These are phyloP conservation scores for Hypotaenidia okinawae DNA, from an alignment of 2,797 vertebrate species.

Conservation along the genomic window DNA sequence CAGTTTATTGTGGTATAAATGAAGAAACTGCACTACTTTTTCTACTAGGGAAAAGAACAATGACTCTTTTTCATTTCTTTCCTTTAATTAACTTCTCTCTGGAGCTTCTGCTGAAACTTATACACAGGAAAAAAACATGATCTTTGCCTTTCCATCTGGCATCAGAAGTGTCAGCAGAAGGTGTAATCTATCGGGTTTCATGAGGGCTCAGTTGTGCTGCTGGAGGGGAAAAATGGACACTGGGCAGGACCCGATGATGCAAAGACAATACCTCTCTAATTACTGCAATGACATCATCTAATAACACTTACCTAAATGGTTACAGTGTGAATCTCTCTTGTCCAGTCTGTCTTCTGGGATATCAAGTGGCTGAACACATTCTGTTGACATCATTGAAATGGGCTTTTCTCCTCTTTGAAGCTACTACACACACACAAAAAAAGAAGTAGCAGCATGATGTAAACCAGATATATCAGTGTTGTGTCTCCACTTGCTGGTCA, in stretches of 20 bases:
- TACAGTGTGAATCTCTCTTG: slow-evolving; percentile 72
- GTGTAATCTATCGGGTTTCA: slow-evolving; percentile 63
- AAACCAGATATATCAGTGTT: background rate
- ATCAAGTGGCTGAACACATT: slow-evolving; percentile 80
- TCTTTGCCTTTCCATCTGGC: slow-evolving; percentile 77
- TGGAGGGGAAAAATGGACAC: background rate
- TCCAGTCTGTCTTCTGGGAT: slow-evolving; percentile 81
- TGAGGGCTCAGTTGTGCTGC: slow-evolving; percentile 29
- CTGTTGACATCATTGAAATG: slow-evolving; percentile 79
- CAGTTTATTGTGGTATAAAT: slow-evolving; percentile 36
- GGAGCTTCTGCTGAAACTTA: slow-evolving; percentile 45
- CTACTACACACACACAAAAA: background rate
- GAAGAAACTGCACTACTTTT: slow-evolving; percentile 15
- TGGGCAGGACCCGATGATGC: slow-evolving; percentile 16
- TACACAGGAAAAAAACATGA: background rate
- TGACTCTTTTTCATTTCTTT: background rate
- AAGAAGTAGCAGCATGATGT: background rate
- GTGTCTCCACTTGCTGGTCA: background rate
- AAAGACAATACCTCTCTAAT: slow-evolving; percentile 2
- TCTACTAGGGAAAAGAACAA: slow-evolving; percentile 18
- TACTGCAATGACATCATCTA: slow-evolving; percentile 25
- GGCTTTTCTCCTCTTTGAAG: background rate
- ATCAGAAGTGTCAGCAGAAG: slow-evolving; percentile 72
- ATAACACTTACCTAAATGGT: slow-evolving; percentile 78
- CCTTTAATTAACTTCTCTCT: slow-evolving; percentile 16